Percentiles rank a stretch among this genome's conserved stretches.
phyloP scores from a whole-genome alignment of 2,888 invertebrate genomes.

The Acanthosepion lycidas region DNA sequence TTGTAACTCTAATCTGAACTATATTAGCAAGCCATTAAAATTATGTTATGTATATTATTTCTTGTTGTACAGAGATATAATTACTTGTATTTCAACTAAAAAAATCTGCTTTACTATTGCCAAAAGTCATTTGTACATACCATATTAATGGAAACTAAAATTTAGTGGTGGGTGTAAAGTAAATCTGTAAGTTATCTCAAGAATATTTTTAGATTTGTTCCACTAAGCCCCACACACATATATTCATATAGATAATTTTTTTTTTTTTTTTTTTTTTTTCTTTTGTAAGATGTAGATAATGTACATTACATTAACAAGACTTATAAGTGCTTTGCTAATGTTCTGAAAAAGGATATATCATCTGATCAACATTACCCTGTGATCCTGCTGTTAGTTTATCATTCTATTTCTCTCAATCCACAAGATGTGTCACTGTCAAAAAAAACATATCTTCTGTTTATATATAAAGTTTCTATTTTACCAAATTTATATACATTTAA shows the following conservation, averaged over 20 bases:
- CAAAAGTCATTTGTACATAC: too few species aligned
- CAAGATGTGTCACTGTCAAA: neutral
- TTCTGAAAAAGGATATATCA: neutral
- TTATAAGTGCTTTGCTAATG: neutral
- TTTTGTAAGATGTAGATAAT: neutral
- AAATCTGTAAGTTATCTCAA: too few species aligned
- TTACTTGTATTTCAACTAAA: too few species aligned
- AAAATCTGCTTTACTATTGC: too few species aligned
- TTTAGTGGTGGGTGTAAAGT: too few species aligned
- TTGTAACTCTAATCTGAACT: too few species aligned
- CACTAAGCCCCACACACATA: neutral
- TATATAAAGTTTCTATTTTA: neutral
- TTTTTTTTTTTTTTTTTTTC: neutral
- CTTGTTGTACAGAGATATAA: too few species aligned
- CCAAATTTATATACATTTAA: neutral
- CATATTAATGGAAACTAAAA: too few species aligned
- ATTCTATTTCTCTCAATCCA: neutral
- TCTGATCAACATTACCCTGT: neutral
- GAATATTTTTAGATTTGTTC: neutral
- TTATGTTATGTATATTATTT: too few species aligned
- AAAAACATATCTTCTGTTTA: neutral
- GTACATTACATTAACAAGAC: slow-evolving; percentile 8
- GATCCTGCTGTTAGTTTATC: neutral
- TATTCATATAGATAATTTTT: neutral
- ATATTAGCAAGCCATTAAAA: too few species aligned